Evolutionary conservation across 2,888 invertebrate species (phyloP).

Genomic region (Erebia epiphron): DNA sequence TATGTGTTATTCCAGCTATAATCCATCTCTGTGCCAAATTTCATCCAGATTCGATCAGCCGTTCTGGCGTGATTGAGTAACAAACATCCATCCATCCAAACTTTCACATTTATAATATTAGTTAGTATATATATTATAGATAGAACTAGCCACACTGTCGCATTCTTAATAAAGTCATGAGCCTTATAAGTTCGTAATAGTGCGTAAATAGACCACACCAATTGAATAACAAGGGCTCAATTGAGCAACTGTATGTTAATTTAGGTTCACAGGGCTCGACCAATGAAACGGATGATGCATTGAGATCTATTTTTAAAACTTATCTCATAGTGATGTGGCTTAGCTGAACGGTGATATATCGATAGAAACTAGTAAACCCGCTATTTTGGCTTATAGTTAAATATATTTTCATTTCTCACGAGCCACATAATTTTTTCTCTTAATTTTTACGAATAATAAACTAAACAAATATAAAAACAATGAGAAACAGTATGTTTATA

Average conservation of each 20-base stretch:
- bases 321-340: constrained; percentile 28
- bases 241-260: constrained; percentile 44
- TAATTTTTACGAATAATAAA: too few relatives aligned
- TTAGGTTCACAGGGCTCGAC: constrained; percentile 33
- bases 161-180: neutral
- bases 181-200: neutral
- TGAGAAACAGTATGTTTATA: too few relatives aligned
- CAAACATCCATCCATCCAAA: too few relatives aligned
- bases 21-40: too few relatives aligned
- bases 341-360: neutral
- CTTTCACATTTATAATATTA: too few relatives aligned
- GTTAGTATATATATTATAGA: too few relatives aligned
- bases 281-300: constrained; percentile 21
- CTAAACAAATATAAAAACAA: too few relatives aligned
- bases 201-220: constrained; percentile 27
- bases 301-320: constrained; percentile 33
- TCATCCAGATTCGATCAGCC: too few relatives aligned
- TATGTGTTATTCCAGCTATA: too few relatives aligned
- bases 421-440: neutral
- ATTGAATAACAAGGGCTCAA: constrained; percentile 41
- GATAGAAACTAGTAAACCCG: neutral
- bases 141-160: neutral
- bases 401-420: too few relatives aligned
- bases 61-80: too few relatives aligned
- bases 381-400: constrained; percentile 1